Conservation (phyloP, 2,888 invertebrate species). For the Poecilus cupreus region DNA sequence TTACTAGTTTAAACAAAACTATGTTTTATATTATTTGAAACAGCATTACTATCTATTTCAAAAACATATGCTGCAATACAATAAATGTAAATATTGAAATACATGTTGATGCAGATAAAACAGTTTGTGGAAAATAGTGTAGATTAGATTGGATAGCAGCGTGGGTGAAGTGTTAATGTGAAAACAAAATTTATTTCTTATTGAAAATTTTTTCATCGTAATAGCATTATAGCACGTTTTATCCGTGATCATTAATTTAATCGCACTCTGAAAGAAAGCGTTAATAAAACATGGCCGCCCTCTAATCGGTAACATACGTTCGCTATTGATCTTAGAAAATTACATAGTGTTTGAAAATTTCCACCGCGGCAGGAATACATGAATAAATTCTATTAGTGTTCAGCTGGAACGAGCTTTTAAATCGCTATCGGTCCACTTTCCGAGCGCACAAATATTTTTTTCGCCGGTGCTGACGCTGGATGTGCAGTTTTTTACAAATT, state of each 20-base stretch:
- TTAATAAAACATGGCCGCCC: conserved; percentile 45
- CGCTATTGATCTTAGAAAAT: conserved; percentile 53
- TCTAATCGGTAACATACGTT: conserved; percentile 53
- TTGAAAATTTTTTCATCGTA: conserved; percentile 39
- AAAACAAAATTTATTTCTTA: conserved; percentile 43
- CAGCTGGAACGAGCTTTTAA: conserved; percentile 26
- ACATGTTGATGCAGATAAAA: no score
- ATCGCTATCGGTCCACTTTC: background rate
- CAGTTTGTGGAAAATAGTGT: no score
- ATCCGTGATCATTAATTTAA: conserved; percentile 50
- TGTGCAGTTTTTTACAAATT: conserved; percentile 1
- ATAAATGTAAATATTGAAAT: no score
- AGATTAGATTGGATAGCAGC: background rate
- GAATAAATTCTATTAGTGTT: conserved; percentile 53
- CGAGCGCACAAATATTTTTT: conserved; percentile 29
- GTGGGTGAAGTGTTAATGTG: background rate
- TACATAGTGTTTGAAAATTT: conserved; percentile 51
- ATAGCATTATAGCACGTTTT: conserved; percentile 22
- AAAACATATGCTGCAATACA: no score
- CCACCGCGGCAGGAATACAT: conserved; percentile 40
- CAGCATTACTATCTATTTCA: no score
- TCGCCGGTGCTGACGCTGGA: background rate
- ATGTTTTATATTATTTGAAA: no score
- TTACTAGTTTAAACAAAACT: no score
- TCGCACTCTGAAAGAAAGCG: conserved; percentile 28